phyloP scores from a whole-genome alignment of 2,797 vertebrate species.

The Enteromius fasciolatus region DNA sequence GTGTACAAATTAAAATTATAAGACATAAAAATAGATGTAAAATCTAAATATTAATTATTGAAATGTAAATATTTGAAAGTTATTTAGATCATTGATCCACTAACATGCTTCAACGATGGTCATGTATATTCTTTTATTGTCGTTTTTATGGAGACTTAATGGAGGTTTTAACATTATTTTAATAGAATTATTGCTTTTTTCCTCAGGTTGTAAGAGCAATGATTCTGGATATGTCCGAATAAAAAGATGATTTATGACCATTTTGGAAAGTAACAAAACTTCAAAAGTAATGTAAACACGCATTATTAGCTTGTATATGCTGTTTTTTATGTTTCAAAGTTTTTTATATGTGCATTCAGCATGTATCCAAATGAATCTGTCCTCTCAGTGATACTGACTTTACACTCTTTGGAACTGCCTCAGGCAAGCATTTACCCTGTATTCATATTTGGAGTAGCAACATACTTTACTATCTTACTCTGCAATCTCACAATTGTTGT shows the following conservation, averaged over 20 bases:
- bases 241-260: neutral
- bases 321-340: neutral
- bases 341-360: neutral
- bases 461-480: too few relatives aligned
- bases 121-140: neutral
- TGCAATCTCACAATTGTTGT: too few relatives aligned
- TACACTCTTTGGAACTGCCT: too few relatives aligned
- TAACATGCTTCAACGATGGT: neutral
- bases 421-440: too few relatives aligned
- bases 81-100: neutral
- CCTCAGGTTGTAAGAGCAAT: neutral
- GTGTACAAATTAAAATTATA: neutral
- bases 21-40: neutral
- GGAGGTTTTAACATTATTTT: neutral
- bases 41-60: neutral
- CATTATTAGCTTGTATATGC: neutral
- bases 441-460: too few relatives aligned
- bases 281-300: neutral
- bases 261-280: neutral
- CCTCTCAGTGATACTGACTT: slow-evolving; percentile 44
- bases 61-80: neutral
- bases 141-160: neutral
- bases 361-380: slow-evolving; percentile 51
- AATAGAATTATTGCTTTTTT: neutral
- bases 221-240: neutral